phyloP scores from a whole-genome alignment of 2,888 invertebrate species.

The Xylota sylvarum region DNA sequence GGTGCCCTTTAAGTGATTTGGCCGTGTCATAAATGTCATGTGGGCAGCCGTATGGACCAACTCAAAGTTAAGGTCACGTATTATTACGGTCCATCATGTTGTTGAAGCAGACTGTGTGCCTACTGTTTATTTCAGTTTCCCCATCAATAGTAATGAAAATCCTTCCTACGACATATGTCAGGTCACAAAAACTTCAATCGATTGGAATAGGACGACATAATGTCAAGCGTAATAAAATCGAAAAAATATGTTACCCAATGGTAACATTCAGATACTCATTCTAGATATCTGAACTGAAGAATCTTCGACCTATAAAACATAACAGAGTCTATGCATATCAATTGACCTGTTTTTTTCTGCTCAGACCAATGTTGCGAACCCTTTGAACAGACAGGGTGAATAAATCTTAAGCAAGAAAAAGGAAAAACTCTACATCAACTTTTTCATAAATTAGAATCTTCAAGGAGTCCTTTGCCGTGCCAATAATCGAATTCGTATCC shows the following conservation, averaged over 20 bases:
- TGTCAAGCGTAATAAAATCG: constrained; percentile 15
- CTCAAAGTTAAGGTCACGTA: constrained; percentile 17
- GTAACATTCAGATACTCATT: constrained; percentile 5
- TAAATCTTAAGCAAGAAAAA: constrained; percentile 32
- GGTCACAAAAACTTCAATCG: constrained; percentile 10
- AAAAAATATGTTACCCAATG: constrained; percentile 4
- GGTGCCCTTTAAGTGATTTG: too few relatives aligned
- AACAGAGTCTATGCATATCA: constrained; percentile 26
- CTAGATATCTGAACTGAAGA: constrained; percentile 1
- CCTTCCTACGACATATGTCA: constrained; percentile 12
- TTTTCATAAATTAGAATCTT: constrained; percentile 22
- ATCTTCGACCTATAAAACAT: constrained; percentile 14
- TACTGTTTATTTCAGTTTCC: neutral
- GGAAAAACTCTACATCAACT: constrained; percentile 11
- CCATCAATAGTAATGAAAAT: constrained; percentile 10
- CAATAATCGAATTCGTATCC: constrained; percentile 42
- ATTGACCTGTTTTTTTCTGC: constrained; percentile 33
- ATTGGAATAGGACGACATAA: neutral
- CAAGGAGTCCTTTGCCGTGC: constrained; percentile 1
- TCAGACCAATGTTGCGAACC: neutral
- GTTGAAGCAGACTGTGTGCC: neutral
- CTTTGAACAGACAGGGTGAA: constrained; percentile 39
- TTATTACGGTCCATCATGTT: constrained; percentile 2
- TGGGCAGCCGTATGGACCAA: neutral
- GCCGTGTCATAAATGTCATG: neutral